Evolutionary conservation across 2,113 vertebrate genomes (phyloP).

Genomic region (Channa argus): DNA sequence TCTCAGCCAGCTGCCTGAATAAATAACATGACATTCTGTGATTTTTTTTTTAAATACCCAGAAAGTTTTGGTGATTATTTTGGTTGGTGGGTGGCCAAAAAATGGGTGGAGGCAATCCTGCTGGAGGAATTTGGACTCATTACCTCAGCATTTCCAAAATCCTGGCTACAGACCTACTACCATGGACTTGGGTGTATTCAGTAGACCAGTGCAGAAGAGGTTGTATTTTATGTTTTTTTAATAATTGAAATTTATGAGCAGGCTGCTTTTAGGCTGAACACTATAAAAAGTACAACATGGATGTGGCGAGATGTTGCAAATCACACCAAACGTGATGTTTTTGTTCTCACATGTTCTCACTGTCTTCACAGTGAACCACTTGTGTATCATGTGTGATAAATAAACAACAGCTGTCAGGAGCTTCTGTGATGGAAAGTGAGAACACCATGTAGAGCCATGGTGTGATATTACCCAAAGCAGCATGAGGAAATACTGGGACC

Average conservation of each 20-base stretch:
- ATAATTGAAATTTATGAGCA: background rate
- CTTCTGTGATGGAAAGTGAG: slow-evolving; percentile 40
- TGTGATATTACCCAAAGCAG: slow-evolving; percentile 41
- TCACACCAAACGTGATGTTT: background rate
- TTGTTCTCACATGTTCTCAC: background rate
- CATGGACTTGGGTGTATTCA: background rate
- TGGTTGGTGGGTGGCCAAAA: slow-evolving; percentile 2
- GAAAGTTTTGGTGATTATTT: background rate
- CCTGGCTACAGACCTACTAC: background rate
- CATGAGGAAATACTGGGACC: slow-evolving; percentile 29
- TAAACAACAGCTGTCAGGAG: slow-evolving; percentile 14
- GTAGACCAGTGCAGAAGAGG: slow-evolving; percentile 4
- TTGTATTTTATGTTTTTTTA: background rate
- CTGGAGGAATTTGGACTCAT: slow-evolving; percentile 13
- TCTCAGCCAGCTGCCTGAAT: background rate
- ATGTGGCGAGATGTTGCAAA: background rate
- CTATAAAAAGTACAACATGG: background rate
- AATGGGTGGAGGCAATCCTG: background rate
- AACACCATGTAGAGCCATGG: slow-evolving; percentile 18
- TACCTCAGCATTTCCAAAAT: slow-evolving; percentile 11
- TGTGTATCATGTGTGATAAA: background rate
- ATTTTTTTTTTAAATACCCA: no score
- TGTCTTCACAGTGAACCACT: background rate
- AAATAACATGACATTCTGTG: background rate
- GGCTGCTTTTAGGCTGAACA: background rate